Conservation (phyloP, 2,888 invertebrate genomes). For the Trissolcus japonicus region DNA sequence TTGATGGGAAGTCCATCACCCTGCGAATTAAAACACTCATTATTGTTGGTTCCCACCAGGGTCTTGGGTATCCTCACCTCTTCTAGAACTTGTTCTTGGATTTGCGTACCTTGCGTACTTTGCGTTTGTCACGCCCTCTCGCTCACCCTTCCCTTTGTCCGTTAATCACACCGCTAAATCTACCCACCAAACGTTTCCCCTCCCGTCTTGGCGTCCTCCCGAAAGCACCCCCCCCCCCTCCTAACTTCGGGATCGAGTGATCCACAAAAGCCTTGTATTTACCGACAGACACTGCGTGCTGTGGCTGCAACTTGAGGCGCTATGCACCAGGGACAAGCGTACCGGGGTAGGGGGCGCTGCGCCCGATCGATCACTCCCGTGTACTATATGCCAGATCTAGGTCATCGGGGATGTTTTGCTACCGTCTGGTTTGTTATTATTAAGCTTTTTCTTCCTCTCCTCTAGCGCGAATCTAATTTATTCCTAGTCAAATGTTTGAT, state of each 20-base stretch:
- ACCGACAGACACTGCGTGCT: constrained; percentile 59
- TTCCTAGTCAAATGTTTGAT: constrained; percentile 20
- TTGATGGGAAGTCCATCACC: constrained; percentile 57
- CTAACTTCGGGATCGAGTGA: constrained; percentile 58
- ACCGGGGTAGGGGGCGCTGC: constrained; percentile 38
- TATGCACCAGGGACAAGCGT: constrained; percentile 51
- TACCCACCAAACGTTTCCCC: constrained; percentile 59
- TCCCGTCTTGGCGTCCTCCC: constrained; percentile 43
- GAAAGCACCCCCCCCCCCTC: constrained; percentile 44
- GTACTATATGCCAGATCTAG: constrained; percentile 38
- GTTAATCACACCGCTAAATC: constrained; percentile 66
- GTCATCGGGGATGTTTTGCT: constrained; percentile 44
- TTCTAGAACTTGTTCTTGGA: constrained; percentile 22
- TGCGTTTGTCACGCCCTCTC: constrained; percentile 60
- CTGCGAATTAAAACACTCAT: constrained; percentile 63
- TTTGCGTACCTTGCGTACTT: constrained; percentile 47
- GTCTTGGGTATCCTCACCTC: neutral
- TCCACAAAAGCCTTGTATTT: constrained; percentile 61
- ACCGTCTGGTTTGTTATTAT: constrained; percentile 25
- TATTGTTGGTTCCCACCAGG: constrained; percentile 40
- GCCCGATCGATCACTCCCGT: constrained; percentile 36
- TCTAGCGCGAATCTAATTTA: constrained; percentile 8
- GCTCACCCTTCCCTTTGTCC: constrained; percentile 58
- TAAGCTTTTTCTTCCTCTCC: constrained; percentile 3
- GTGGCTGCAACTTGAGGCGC: constrained; percentile 58